A percentile compares a stretch with the other conserved stretches of the same genome.
Evolutionary conservation across 2,888 invertebrate species (phyloP).

Genomic region (Pocota personata): DNA sequence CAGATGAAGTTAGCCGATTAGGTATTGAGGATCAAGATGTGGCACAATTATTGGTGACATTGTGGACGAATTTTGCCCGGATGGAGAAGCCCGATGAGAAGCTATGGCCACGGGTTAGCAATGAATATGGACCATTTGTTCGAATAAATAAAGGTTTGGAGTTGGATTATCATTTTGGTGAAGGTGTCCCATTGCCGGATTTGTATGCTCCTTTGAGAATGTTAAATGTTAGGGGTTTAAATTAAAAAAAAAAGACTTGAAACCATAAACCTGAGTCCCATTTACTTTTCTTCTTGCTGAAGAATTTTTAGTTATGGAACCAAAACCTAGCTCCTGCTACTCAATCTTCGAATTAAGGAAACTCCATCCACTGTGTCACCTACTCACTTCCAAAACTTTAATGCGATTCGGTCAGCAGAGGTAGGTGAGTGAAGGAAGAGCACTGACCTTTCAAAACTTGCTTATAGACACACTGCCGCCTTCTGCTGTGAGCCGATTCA

Average conservation of each 20-base stretch:
- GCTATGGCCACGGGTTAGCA: slow-evolving; percentile 78
- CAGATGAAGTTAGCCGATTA: slow-evolving; percentile 79
- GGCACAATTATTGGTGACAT: slow-evolving; percentile 81
- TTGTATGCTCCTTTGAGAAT: neutral
- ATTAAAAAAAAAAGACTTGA: neutral
- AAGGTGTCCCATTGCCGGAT: slow-evolving; percentile 79
- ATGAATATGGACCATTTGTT: slow-evolving; percentile 80
- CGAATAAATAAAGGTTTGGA: slow-evolving; percentile 78
- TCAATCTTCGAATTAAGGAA: too few species aligned
- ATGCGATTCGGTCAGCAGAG: too few species aligned
- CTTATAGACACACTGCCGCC: too few species aligned
- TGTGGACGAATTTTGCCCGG: slow-evolving; percentile 81
- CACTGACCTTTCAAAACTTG: too few species aligned
- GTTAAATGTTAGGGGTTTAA: neutral
- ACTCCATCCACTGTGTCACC: too few species aligned
- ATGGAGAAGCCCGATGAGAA: slow-evolving; percentile 77
- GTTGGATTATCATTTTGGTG: slow-evolving; percentile 80
- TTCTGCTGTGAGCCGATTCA: too few species aligned
- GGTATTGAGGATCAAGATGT: slow-evolving; percentile 80
- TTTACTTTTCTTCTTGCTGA: too few species aligned
- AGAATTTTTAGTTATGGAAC: too few species aligned
- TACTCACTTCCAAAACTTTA: too few species aligned
- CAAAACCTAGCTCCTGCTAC: too few species aligned
- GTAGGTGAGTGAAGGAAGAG: too few species aligned
- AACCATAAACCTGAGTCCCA: neutral